These are phyloP conservation scores for Brienomyrus longianalis DNA, from an alignment of 2,113 vertebrate species.

Conservation along the genomic window DNA sequence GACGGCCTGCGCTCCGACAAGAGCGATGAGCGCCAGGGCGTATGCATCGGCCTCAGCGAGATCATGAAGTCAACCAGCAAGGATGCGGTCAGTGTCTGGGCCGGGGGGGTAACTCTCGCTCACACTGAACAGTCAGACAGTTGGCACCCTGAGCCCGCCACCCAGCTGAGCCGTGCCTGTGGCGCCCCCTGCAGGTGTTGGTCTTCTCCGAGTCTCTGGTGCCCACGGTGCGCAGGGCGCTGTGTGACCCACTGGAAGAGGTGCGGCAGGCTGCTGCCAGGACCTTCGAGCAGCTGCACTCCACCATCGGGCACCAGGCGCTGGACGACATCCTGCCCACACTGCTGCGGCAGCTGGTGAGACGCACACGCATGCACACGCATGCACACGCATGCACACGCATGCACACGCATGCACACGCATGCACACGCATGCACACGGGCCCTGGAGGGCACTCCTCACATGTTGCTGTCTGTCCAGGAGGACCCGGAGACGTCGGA, in stretches of 20 bases:
- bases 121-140: not conserved
- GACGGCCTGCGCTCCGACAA: constrained; percentile 86
- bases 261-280: constrained; percentile 93
- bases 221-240: constrained; percentile 88
- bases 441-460: no score
- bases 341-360: constrained; percentile 89
- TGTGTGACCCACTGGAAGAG: constrained; percentile 92
- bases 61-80: constrained; percentile 99
- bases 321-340: constrained; percentile 92
- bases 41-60: constrained; percentile 93
- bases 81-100: constrained; percentile 75
- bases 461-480: constrained; percentile 47
- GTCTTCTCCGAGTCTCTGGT: constrained; percentile 93
- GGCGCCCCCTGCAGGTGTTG: constrained; percentile 67
- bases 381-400: not conserved
- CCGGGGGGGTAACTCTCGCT: not conserved
- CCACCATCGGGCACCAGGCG: constrained; percentile 94
- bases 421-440: not conserved
- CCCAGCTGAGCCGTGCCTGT: not conserved
- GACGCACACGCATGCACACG: constrained; percentile 12
- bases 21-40: constrained; percentile 92
- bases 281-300: constrained; percentile 95
- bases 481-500: constrained; percentile 77
- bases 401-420: not conserved
- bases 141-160: not conserved